Percentiles rank a stretch among this genome's conserved stretches.
Conservation (phyloP, 2,888 invertebrate genomes). For the Mamestra brassicae region DNA sequence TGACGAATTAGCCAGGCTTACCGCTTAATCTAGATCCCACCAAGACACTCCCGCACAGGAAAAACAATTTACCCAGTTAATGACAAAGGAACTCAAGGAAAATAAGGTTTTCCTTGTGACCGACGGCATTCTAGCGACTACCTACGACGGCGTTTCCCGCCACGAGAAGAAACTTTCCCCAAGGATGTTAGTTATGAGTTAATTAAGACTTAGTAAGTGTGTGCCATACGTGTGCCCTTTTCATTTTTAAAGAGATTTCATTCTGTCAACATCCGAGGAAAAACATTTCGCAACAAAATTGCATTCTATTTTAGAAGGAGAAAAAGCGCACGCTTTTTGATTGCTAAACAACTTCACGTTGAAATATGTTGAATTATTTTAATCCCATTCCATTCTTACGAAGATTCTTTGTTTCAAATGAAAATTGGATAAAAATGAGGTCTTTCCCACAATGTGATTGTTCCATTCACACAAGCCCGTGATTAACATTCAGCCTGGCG, state of each 20-base stretch:
- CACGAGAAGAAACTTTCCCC: constrained; percentile 62
- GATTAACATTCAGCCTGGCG: constrained; percentile 87
- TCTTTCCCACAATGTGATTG: constrained; percentile 84
- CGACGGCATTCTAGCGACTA: constrained; percentile 61
- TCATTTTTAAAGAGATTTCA: constrained; percentile 35
- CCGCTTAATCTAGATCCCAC: constrained; percentile 81
- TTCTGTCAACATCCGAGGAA: constrained; percentile 4
- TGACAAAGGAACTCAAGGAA: constrained; percentile 79
- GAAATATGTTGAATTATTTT: constrained; percentile 63
- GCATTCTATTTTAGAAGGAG: constrained; percentile 12
- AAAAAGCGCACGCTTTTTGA: constrained; percentile 7
- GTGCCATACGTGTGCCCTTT: constrained; percentile 36
- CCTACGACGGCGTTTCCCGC: constrained; percentile 56
- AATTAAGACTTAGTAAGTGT: constrained; percentile 59
- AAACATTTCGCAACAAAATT: constrained; percentile 24
- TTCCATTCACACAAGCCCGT: constrained; percentile 86
- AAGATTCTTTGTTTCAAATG: constrained; percentile 76
- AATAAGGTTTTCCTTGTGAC: constrained; percentile 76
- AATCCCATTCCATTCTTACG: constrained; percentile 57
- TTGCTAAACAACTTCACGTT: constrained; percentile 30
- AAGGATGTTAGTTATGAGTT: constrained; percentile 64
- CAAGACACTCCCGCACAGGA: constrained; percentile 77
- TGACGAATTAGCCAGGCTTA: constrained; percentile 77
- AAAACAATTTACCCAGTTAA: constrained; percentile 84
- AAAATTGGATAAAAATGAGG: constrained; percentile 79